These are phyloP conservation scores for Xylophagus ater DNA, from an alignment of 2,888 invertebrate genomes.

Conservation along the genomic window DNA sequence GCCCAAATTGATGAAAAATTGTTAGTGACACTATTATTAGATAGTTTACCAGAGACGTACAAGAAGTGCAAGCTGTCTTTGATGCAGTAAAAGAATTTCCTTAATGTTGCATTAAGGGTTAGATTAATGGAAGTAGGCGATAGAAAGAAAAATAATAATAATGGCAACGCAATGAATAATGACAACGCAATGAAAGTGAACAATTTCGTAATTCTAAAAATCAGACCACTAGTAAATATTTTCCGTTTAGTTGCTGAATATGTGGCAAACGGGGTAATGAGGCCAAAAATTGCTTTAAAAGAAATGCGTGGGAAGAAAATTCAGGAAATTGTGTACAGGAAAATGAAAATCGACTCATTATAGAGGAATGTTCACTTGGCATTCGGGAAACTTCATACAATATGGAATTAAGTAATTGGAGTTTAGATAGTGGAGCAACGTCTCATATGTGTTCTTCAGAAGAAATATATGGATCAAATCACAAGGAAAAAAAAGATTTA, in stretches of 20 bases:
- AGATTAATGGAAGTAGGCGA: slow-evolving; percentile 7
- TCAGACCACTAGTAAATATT: background rate
- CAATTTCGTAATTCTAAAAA: no score
- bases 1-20: slow-evolving; percentile 12
- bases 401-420: no score
- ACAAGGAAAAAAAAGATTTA: no score
- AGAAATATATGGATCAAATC: no score
- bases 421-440: no score
- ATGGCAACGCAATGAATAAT: background rate
- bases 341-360: no score
- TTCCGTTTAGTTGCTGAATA: slow-evolving; percentile 9
- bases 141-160: background rate
- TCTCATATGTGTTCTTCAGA: no score
- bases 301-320: no score
- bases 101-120: background rate
- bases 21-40: slow-evolving; percentile 10
- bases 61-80: slow-evolving; percentile 13
- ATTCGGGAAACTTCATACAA: no score
- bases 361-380: no score
- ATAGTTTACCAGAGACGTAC: slow-evolving; percentile 8
- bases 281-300: slow-evolving; percentile 7
- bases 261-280: slow-evolving; percentile 9
- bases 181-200: background rate
- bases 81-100: slow-evolving; percentile 12
- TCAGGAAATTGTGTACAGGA: no score